Conservation (phyloP, 2,113 vertebrate species). For the Poeciliopsis occidentalis region DNA sequence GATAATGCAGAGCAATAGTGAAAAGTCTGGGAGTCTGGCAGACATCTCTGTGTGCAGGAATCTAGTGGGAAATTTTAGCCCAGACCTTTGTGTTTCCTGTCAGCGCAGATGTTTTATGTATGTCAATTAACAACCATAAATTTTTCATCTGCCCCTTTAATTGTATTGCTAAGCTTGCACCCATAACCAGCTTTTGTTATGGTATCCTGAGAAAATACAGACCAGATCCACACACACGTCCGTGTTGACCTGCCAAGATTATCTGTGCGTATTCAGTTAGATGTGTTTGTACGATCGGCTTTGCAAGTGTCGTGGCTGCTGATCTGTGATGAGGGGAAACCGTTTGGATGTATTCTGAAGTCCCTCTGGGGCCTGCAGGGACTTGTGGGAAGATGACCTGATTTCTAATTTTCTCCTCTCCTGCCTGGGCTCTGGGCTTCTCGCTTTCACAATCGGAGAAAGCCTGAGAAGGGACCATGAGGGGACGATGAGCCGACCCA, state of each 20-base stretch:
- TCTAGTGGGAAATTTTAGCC: constrained; percentile 51
- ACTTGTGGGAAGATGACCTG: constrained; percentile 80
- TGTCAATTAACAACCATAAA: constrained; percentile 73
- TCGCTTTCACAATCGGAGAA: constrained; percentile 50
- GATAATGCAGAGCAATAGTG: constrained; percentile 74
- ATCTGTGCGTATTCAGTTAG: constrained; percentile 14
- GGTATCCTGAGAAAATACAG: constrained; percentile 49
- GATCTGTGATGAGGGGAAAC: constrained; percentile 63
- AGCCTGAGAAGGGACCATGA: constrained; percentile 31
- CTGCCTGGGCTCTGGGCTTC: constrained; percentile 55
- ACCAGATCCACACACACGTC: constrained; percentile 19
- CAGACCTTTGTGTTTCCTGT: constrained; percentile 49
- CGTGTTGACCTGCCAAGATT: constrained; percentile 11
- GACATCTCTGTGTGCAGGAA: constrained; percentile 39
- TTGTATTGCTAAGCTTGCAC: constrained; percentile 37
- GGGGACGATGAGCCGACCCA: constrained; percentile 5
- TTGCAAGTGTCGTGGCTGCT: constrained; percentile 29
- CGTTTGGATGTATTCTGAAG: constrained; percentile 65
- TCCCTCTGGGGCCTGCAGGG: constrained; percentile 72
- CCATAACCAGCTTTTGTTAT: constrained; percentile 45
- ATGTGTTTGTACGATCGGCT: constrained; percentile 28
- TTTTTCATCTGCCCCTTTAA: constrained; percentile 63
- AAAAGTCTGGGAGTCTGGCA: constrained; percentile 60
- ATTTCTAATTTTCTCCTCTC: constrained; percentile 74
- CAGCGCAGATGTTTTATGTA: constrained; percentile 38